Evolutionary conservation across 2,797 vertebrate species (phyloP), one percentile per base, ranked within the genome.

Genomic region (Danio choprae): DNA sequence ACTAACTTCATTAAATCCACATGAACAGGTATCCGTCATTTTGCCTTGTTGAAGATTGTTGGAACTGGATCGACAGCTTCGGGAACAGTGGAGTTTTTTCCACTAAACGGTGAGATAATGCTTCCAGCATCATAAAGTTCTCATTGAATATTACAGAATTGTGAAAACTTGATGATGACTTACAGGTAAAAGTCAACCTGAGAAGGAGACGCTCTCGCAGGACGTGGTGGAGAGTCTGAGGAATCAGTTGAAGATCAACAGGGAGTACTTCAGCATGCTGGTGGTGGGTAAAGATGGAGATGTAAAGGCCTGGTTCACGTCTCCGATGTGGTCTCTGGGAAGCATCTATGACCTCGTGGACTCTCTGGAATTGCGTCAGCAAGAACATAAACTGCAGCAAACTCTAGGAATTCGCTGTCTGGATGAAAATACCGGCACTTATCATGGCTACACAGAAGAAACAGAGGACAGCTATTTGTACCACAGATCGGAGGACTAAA

Each of bases 311-410:
- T 94, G 94, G 94, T 95, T 92, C 87, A 84, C 91, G 0, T 93
- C 94, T 0, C 92, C 94, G 48, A 79, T 94, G 86, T 95, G 94
- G 94, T 92, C 93, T 12, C 69, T 95, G 86, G 91, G 92, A 50
- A 94, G 80, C 84, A 77, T 95, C 80, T 95, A 94, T 1, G 94
- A 95, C 84, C 90, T 94, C 74, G 93, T 95, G 83, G 94, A 95
- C 85, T 94, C 94, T 46, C 90, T 88, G 90, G 94, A 94, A 80
- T 89, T 89, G 40, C 91, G 93, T 3, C 87, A 91, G 2, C 89
- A 93, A 84, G 94, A 95, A 79, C 87, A 90, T 71, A 92, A 84
- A 84, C 89, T 95, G 58, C 94, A 95, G 87, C 85, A 74, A 75
- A 89, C 88, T 40, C 89, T 94, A 22, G 93, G 94, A 9, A 94